A percentile compares a stretch with the other conserved stretches of the same genome.
These are phyloP conservation scores for Nemopilema nomurai DNA, from an alignment of 30 jellyfish, hydroid and myxozoan genomes.

Conservation along the genomic window DNA sequence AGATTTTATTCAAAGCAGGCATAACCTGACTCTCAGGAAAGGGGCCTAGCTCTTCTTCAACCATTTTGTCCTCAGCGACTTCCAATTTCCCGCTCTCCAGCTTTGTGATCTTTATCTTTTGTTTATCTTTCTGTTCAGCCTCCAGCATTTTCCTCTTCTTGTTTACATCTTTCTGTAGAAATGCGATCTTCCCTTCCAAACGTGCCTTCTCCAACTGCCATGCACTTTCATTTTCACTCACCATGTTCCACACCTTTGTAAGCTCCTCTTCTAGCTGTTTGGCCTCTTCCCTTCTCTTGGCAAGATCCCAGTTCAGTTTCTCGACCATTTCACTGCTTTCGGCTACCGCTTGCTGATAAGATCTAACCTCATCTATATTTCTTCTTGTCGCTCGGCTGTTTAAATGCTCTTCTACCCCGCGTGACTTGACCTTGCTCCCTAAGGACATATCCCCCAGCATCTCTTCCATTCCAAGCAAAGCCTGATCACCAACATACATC, in stretches of 20 bases:
- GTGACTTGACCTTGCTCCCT: not conserved
- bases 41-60: not conserved
- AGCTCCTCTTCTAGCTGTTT: not conserved
- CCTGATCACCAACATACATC: not conserved
- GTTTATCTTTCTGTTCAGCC: not conserved
- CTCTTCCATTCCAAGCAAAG: not conserved
- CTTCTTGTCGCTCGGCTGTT: too few species aligned
- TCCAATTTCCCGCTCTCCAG: not conserved
- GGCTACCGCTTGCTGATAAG: not conserved
- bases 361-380: not conserved
- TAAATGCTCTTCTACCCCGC: too few species aligned
- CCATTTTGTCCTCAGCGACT: not conserved
- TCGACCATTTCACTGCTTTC: not conserved
- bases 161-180: not conserved
- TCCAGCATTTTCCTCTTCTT: not conserved
- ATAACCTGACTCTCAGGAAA: not conserved
- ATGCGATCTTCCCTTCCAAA: not conserved
- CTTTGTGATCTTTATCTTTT: not conserved
- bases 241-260: not conserved
- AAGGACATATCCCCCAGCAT: not conserved
- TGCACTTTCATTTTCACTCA: not conserved
- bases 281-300: not conserved
- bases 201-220: not conserved
- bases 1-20: not conserved
- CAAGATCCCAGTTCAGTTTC: not conserved